A percentile compares a stretch with the other conserved stretches of the same genome.
These are phyloP conservation scores for Flabesymbios commensalis DNA, from an alignment of 2,888 invertebrate species.

Conservation along the genomic window DNA sequence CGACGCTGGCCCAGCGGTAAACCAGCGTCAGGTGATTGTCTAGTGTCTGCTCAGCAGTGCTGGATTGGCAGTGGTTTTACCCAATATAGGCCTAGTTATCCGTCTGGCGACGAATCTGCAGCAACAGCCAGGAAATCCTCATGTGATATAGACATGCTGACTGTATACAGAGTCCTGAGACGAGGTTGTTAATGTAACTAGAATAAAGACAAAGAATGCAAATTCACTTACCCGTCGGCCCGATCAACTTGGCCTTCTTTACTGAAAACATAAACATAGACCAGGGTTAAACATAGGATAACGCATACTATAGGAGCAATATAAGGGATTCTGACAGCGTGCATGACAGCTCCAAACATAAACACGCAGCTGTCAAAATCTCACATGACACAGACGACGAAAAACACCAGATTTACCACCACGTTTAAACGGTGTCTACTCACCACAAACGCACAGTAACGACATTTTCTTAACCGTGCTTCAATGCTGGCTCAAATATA, in stretches of 20 bases:
- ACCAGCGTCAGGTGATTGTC: too few species aligned
- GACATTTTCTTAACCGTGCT: slow-evolving; percentile 23
- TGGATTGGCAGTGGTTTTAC: too few species aligned
- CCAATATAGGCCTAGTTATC: too few species aligned
- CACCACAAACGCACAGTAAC: slow-evolving; percentile 29
- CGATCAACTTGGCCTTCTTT: slow-evolving; percentile 85
- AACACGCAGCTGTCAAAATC: slow-evolving; percentile 1
- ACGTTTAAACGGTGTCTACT: slow-evolving; percentile 13
- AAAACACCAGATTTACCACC: not conserved
- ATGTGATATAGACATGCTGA: too few species aligned
- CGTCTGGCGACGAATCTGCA: too few species aligned
- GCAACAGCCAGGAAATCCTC: too few species aligned
- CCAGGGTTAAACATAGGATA: not conserved
- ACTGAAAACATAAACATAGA: slow-evolving; percentile 74
- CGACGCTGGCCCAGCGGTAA: too few species aligned
- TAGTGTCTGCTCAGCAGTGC: too few species aligned
- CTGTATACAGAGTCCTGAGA: too few species aligned
- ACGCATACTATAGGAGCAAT: not conserved
- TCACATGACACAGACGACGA: not conserved
- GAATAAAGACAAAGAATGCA: not conserved
- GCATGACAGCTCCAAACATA: not conserved
- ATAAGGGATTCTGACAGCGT: not conserved
- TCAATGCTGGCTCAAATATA: too few species aligned
- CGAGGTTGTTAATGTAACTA: slow-evolving; percentile 1
- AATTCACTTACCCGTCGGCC: slow-evolving; percentile 75